Conservation (phyloP, 2,113 vertebrate genomes). For the Menura novaehollandiae region DNA sequence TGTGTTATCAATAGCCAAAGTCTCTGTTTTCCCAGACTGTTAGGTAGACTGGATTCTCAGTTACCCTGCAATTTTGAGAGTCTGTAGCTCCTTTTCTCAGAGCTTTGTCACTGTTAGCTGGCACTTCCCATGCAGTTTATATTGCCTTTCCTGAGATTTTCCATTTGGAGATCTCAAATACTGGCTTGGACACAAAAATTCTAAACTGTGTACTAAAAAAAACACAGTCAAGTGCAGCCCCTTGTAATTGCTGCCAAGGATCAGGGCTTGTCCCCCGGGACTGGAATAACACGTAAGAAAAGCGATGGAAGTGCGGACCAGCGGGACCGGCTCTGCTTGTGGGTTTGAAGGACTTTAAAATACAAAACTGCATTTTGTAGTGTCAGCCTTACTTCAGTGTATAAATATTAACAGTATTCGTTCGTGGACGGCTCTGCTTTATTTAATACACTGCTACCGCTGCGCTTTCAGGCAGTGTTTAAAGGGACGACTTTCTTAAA, state of each 20-base stretch:
- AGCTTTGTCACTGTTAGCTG: neutral
- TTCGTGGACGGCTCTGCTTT: neutral
- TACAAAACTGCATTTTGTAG: rapidly evolving
- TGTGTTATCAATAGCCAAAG: neutral
- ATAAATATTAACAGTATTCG: rapidly evolving
- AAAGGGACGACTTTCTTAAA: neutral
- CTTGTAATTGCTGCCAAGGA: rapidly evolving
- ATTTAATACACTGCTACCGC: rapidly evolving
- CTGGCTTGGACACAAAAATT: neutral
- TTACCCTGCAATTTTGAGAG: neutral
- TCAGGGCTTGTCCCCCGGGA: neutral
- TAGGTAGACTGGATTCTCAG: neutral
- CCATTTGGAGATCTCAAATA: neutral
- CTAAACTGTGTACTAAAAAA: rapidly evolving
- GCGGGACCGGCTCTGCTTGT: rapidly evolving
- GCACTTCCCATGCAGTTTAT: neutral
- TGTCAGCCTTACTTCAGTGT: neutral
- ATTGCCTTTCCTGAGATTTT: neutral
- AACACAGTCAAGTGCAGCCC: rapidly evolving
- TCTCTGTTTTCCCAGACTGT: neutral
- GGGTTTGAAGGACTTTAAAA: rapidly evolving
- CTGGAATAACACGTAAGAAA: rapidly evolving
- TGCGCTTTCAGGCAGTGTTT: neutral
- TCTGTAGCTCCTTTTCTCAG: neutral
- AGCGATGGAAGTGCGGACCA: neutral